Evolutionary conservation across 1,140 invertebrate genomes (phyloP).

Genomic region (Aphelenchoides fujianensis): DNA sequence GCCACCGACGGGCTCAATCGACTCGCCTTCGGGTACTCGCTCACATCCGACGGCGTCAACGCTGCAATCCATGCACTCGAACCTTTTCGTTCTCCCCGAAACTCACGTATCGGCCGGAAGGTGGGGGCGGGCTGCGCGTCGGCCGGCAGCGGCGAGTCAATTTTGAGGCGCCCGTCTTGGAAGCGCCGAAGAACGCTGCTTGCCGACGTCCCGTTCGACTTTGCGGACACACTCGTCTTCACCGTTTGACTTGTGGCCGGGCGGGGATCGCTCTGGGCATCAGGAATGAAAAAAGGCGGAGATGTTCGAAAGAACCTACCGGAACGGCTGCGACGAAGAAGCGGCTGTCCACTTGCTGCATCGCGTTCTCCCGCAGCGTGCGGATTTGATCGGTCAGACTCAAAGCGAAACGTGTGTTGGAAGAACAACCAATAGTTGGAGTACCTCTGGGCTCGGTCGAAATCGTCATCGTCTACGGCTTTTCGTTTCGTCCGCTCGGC

Average conservation of each 20-base stretch:
- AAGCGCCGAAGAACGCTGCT: not conserved
- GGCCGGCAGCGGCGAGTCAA: not conserved
- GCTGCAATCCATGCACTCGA: constrained; percentile 8
- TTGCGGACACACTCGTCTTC: not conserved
- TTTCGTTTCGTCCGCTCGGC: constrained; percentile 3
- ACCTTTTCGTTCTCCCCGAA: too few species aligned
- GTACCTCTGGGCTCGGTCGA: constrained; percentile 10
- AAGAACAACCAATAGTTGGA: not conserved
- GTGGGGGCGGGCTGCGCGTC: not conserved
- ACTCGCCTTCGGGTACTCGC: not conserved
- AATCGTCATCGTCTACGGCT: constrained; percentile 18
- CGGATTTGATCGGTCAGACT: constrained; percentile 17
- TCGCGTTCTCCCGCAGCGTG: constrained; percentile 2
- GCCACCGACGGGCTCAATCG: not conserved
- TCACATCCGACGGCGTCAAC: not conserved
- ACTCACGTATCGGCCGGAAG: constrained; percentile 4
- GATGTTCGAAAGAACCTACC: too few species aligned
- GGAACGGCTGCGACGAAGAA: not conserved
- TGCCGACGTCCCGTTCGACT: not conserved
- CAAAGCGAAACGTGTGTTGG: not conserved
- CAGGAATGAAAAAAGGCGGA: not conserved
- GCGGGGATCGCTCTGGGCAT: constrained; percentile 4
- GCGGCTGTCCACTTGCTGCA: constrained; percentile 4
- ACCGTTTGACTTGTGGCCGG: not conserved
- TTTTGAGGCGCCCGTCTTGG: not conserved